These are phyloP conservation scores for Luscinia megarhynchos DNA, from an alignment of 2,797 vertebrate genomes.

Conservation along the genomic window DNA sequence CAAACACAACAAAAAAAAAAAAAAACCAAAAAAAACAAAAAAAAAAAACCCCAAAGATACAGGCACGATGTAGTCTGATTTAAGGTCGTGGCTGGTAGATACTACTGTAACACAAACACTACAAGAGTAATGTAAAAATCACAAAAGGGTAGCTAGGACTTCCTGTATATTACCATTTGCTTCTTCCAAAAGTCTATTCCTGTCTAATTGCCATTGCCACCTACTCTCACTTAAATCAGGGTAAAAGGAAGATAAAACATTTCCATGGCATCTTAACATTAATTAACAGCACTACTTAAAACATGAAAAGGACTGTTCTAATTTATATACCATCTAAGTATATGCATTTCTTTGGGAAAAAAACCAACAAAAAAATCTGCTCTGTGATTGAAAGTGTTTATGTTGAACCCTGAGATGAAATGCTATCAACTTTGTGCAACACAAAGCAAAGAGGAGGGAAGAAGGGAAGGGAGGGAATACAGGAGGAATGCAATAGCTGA, in stretches of 20 bases:
- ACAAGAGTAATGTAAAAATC: neutral
- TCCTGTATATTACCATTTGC: neutral
- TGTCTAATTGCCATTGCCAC: neutral
- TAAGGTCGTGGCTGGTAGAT: neutral
- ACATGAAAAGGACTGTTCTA: neutral
- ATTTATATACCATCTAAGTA: neutral
- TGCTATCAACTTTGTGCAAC: neutral
- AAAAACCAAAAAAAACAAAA: too few species aligned
- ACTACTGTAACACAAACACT: neutral
- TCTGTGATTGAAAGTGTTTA: neutral
- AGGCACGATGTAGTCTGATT: neutral
- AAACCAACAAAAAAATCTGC: neutral
- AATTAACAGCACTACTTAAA: neutral
- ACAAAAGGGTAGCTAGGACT: neutral
- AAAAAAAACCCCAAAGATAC: too few species aligned
- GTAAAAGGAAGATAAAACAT: neutral
- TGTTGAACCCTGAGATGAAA: neutral
- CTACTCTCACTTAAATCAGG: neutral
- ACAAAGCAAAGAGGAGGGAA: neutral
- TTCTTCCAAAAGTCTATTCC: neutral
- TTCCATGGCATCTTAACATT: neutral
- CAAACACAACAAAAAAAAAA: too few species aligned
- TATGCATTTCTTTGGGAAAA: neutral
- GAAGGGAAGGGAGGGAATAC: rapidly evolving
- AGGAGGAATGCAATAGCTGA: neutral